These are phyloP conservation scores for Vulpes ferrilata DNA, from an alignment of 2,113 vertebrate species.

Conservation along the genomic window DNA sequence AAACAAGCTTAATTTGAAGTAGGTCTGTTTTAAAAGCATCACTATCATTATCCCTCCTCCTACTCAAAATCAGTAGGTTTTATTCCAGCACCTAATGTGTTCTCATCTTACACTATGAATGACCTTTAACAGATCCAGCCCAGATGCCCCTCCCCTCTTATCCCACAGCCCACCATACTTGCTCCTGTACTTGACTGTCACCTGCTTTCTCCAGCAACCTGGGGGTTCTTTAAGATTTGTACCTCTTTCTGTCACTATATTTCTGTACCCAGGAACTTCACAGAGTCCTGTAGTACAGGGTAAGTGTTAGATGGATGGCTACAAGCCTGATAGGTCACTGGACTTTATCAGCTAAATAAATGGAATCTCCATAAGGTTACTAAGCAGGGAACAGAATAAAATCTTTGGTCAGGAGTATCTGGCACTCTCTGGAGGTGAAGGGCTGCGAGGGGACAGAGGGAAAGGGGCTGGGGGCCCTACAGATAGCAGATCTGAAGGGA, in stretches of 20 bases:
- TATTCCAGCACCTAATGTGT: neutral
- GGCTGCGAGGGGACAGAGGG: neutral
- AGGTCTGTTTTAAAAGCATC: neutral
- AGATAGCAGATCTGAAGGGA: neutral
- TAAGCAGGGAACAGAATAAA: neutral
- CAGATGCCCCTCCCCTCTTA: neutral
- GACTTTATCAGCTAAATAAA: constrained; percentile 15
- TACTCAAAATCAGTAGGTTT: neutral
- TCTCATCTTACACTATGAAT: neutral
- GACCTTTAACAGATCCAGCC: neutral
- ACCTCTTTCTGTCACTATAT: neutral
- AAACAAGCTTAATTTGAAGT: constrained; percentile 41
- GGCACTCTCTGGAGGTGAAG: neutral
- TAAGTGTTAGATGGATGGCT: neutral
- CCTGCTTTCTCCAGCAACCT: neutral
- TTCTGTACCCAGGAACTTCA: neutral
- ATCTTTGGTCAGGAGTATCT: neutral
- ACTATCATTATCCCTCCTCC: neutral
- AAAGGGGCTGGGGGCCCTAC: neutral
- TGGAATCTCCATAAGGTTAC: neutral
- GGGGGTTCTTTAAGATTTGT: neutral
- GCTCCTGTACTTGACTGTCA: neutral
- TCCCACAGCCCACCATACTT: neutral
- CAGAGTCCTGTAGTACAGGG: neutral
- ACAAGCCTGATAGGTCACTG: neutral